These are phyloP conservation scores for Peromyscus maniculatus DNA, from an alignment of 2,113 vertebrate genomes.

Conservation along the genomic window DNA sequence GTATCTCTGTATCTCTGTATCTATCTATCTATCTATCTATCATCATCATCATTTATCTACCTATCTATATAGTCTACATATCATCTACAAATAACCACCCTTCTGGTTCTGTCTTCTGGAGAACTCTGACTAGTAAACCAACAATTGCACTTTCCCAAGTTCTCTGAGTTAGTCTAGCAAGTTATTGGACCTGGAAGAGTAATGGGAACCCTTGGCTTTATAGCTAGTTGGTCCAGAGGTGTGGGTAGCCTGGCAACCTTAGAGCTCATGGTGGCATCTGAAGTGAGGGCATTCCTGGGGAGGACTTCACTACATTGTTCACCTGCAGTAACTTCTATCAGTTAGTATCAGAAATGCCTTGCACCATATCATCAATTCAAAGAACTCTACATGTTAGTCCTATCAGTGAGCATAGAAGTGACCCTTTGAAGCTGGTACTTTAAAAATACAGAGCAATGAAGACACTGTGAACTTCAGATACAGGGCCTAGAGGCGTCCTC, in stretches of 20 bases:
- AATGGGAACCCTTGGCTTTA: not conserved
- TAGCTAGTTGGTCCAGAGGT: not conserved
- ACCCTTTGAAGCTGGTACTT: not conserved
- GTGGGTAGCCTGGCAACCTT: not conserved
- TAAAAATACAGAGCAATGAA: not conserved
- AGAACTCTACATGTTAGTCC: not conserved
- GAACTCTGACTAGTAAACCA: not conserved
- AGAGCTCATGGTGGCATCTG: not conserved
- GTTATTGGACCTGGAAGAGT: not conserved
- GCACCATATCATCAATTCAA: too few relatives aligned
- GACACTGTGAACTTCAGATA: not conserved
- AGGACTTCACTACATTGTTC: not conserved
- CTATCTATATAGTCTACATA: not conserved
- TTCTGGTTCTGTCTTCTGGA: not conserved
- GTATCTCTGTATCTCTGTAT: not conserved
- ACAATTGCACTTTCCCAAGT: not conserved
- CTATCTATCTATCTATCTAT: not conserved
- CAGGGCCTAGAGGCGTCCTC: not conserved
- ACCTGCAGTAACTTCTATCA: not conserved
- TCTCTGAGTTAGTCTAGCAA: conserved; percentile 3
- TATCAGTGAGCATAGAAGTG: not conserved
- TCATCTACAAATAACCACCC: not conserved
- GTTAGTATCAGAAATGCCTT: not conserved
- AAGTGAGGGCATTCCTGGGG: not conserved
- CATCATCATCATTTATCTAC: not conserved